Evolutionary conservation across 64 coral and sea anemone genomes (phyloP), one percentile per base, ranked within the genome.

Genomic region (Pocillopora verrucosa): DNA sequence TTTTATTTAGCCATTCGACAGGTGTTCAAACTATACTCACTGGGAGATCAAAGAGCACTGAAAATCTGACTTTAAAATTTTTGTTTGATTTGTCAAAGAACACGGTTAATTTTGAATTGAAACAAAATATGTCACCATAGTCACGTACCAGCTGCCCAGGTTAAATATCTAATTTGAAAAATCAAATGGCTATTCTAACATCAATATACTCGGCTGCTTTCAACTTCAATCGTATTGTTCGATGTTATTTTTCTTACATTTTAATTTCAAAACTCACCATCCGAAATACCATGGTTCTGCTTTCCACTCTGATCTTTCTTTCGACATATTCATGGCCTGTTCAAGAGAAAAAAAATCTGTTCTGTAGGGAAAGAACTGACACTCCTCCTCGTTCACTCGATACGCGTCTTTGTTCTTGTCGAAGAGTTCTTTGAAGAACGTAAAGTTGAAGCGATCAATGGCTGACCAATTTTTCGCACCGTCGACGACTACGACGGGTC

Each of bases 301-400:
- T 89, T 91, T 91, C 73, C 92, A 93, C 68, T 99, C 90, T 3
- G 91, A 77, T 72, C 97, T 83, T 35, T 91, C 94, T 83, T 95
- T 95, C 11, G 97, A 74, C 97, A 99, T 99, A 34, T 88, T 86
- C 34, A 99, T 91, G 7, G 91, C 97, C 36, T 99, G 58, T 14
- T 90, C 70, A 9, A 99, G 75, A 1, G 94, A 89, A 80, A 73
- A 62, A 57, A 99, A 99, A 35, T 99, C 93, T 0, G 97, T 99
- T 61, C 93, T 90, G 79, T 99, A 99, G 30, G 97, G 97, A 56
- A 99, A 99, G 76, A 99, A 99, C 59, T 99, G 97, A 19, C 97
- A 99, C 16, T 99, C 97, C 36, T 95, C 94, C 59, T 99, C 97
- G 30, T 89, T 99, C 5, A 73, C 75, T 20, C 69, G 82, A 82